These are phyloP conservation scores for Eupithecia subfuscata DNA, from an alignment of 2,888 invertebrate species.

Conservation along the genomic window DNA sequence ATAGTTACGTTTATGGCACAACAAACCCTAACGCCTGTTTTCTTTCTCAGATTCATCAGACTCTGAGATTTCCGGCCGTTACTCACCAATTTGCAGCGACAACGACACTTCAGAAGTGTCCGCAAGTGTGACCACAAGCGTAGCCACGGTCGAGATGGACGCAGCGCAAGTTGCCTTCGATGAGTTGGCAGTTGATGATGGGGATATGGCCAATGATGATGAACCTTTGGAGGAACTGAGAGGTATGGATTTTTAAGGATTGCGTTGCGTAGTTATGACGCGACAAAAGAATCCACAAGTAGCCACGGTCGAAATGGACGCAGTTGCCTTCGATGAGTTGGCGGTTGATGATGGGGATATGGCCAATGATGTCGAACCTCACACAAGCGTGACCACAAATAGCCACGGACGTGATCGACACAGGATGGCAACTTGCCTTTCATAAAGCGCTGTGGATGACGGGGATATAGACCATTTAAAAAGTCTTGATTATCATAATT, in stretches of 20 bases:
- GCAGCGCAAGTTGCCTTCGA: slow-evolving; percentile 72
- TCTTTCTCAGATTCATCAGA: slow-evolving; percentile 77
- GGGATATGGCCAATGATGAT: slow-evolving; percentile 56
- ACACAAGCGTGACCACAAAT: too few relatives aligned
- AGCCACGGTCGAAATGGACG: not conserved
- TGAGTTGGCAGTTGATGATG: slow-evolving; percentile 75
- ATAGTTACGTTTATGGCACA: not conserved
- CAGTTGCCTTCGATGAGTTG: slow-evolving; percentile 43
- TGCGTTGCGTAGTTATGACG: not conserved
- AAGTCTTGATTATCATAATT: too few relatives aligned
- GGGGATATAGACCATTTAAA: too few relatives aligned
- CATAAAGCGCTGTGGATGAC: too few relatives aligned
- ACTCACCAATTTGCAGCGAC: slow-evolving; percentile 87
- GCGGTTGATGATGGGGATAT: not conserved
- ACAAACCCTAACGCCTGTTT: not conserved
- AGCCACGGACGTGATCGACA: too few relatives aligned
- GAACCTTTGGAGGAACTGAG: slow-evolving; percentile 48
- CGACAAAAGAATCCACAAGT: not conserved
- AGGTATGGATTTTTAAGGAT: slow-evolving; percentile 18
- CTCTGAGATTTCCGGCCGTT: slow-evolving; percentile 84
- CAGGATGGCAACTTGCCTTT: too few relatives aligned
- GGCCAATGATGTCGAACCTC: not conserved
- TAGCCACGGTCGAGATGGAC: slow-evolving; percentile 53
- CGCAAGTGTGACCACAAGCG: slow-evolving; percentile 46
- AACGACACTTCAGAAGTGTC: slow-evolving; percentile 49